Conservation (phyloP, 2,113 vertebrate genomes). For the Herpetotheres cachinnans region DNA sequence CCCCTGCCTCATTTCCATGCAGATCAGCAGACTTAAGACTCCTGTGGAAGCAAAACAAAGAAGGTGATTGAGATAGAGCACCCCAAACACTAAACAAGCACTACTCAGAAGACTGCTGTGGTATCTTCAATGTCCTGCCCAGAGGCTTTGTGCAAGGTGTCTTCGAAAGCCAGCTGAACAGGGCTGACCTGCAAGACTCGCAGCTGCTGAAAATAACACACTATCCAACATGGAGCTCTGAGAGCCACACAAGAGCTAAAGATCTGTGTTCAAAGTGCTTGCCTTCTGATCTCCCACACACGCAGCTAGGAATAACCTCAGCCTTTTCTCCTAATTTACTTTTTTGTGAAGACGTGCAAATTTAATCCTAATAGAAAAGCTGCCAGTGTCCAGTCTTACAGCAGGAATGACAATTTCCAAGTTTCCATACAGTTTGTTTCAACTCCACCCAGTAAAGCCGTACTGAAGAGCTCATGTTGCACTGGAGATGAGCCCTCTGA, state of each 20-base stretch:
- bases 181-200: background rate
- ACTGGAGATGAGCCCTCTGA: background rate
- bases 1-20: background rate
- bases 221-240: background rate
- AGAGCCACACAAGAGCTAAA: background rate
- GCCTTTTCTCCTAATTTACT: background rate
- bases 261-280: background rate
- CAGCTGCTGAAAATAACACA: background rate
- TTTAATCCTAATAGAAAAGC: background rate
- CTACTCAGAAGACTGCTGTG: background rate
- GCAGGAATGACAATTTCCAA: background rate
- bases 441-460: background rate
- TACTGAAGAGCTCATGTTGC: background rate
- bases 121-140: background rate
- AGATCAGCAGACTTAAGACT: background rate
- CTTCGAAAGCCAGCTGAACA: background rate
- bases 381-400: background rate
- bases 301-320: background rate
- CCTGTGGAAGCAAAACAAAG: background rate
- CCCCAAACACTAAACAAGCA: background rate
- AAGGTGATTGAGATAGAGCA: background rate
- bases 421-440: background rate
- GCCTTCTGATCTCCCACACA: background rate
- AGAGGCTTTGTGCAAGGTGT: background rate
- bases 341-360: background rate